Evolutionary conservation across 2,797 vertebrate species (phyloP).

Genomic region (Labroides dimidiatus): DNA sequence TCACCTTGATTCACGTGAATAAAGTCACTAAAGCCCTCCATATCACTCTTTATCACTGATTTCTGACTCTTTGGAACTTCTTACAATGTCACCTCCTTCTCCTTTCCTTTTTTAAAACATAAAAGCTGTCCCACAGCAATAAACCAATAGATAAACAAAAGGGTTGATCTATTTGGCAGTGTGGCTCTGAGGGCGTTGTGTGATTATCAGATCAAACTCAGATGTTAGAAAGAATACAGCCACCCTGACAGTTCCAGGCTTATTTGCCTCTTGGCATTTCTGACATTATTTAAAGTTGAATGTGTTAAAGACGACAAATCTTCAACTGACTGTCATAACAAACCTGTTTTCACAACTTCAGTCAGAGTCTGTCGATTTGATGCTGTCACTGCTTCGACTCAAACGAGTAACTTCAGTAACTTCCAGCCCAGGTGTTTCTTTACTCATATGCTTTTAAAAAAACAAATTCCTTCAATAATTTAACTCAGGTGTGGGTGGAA

Average conservation of each 20-base stretch:
- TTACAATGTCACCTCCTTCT: no score
- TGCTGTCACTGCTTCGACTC: neutral
- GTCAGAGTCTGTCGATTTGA: neutral
- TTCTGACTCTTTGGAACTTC: no score
- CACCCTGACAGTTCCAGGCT: neutral
- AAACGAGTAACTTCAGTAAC: neutral
- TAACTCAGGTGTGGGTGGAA: constrained; percentile 36
- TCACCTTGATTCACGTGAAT: no score
- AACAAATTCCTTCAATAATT: constrained; percentile 29
- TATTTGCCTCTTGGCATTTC: constrained; percentile 8
- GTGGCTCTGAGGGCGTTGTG: neutral
- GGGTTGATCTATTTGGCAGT: no score
- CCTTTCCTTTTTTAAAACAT: no score
- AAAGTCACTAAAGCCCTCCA: no score
- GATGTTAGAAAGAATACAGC: neutral
- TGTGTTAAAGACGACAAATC: neutral
- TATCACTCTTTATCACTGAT: no score
- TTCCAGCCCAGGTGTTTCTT: constrained; percentile 13
- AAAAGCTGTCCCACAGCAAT: no score
- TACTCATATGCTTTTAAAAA: constrained; percentile 7
- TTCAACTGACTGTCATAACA: constrained; percentile 38
- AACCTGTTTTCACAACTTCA: neutral
- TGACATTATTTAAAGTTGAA: neutral
- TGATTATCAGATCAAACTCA: neutral
- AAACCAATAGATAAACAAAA: no score